These are phyloP conservation scores for Clarias gariepinus DNA, from an alignment of 2,113 vertebrate genomes.

Conservation along the genomic window DNA sequence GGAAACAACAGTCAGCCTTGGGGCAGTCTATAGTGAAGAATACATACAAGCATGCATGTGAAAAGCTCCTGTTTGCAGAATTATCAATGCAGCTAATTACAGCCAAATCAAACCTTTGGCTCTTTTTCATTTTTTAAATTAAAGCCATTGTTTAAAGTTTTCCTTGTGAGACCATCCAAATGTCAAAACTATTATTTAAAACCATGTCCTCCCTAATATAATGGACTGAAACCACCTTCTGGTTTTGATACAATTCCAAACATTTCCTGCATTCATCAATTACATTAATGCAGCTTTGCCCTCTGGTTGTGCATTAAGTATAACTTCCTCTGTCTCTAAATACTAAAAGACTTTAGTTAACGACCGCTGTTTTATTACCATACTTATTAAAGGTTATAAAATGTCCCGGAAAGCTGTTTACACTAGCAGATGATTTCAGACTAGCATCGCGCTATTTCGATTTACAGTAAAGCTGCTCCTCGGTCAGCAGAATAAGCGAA, in stretches of 20 bases:
- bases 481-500: neutral
- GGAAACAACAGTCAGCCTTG: slow-evolving; percentile 42
- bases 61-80: neutral
- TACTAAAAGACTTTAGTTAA: slow-evolving; percentile 14
- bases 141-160: neutral
- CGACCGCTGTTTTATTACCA: slow-evolving; percentile 10
- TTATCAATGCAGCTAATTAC: neutral
- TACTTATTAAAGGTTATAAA: slow-evolving; percentile 16
- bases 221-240: slow-evolving; percentile 33
- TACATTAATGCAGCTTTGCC: slow-evolving; percentile 26
- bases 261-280: slow-evolving; percentile 44
- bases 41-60: neutral
- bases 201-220: neutral
- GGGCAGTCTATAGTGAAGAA: slow-evolving; percentile 33
- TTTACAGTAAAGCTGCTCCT: neutral
- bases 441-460: neutral
- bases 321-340: slow-evolving; percentile 14
- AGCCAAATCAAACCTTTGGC: neutral
- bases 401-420: neutral
- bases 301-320: slow-evolving; percentile 17
- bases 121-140: neutral
- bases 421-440: neutral
- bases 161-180: neutral
- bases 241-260: slow-evolving; percentile 46
- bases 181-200: neutral